Base-by-base conservation (phyloP, 2,113 vertebrate species). In the Panurus biarmicus region DNA sequence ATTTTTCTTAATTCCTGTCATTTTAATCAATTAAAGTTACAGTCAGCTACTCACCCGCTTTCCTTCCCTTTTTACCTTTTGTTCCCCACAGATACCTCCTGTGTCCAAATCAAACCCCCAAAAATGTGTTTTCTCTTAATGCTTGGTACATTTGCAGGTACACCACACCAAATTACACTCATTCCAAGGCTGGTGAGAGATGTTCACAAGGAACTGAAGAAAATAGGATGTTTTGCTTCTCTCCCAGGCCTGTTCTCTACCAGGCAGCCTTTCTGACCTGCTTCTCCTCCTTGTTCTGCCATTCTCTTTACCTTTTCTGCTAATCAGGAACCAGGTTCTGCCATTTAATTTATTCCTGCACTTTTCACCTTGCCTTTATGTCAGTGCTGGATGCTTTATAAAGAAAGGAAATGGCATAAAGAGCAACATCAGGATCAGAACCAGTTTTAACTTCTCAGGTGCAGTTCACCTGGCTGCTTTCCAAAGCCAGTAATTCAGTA, bases 381-480 rank as follows among this genome's bases (percentile, higher is more conserved):
- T 88, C 51, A 58, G 26, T 36, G 26, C 21, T 70, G 60, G 29
- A 58, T 3, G 7, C 6, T 44, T 83, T 62, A 31, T 10, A 76
- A 87, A 53, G 5, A 45, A 21, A 42, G 10, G 1, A 36, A 24
- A 38, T 15, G 2, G 4, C 12, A 3, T 19, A 53, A 84, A 85
- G 26, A 89, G 33, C 23, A 91, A 29, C 21, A 50, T 58, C 73
- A 92, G 60, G 38, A 54, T 76, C 71, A 87, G 87, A 94, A 91
- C 64, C 82, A 83, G 95, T 90, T 94, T 88, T 80, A 73, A 53
- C 93, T 87, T 94, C 71, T 72, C 90, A 90, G 78, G 66, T 93
- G 82, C 54, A 20, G 91, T 88, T 95, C 56, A 85, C 74, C 72
- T 93, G 82, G 89, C 93, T 88, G 67, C 78, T 71, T 91, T 91